Percentiles rank a stretch among this genome's conserved stretches.
phyloP scores from a whole-genome alignment of 2,888 invertebrate genomes.

The Galerucella nymphaeae region DNA sequence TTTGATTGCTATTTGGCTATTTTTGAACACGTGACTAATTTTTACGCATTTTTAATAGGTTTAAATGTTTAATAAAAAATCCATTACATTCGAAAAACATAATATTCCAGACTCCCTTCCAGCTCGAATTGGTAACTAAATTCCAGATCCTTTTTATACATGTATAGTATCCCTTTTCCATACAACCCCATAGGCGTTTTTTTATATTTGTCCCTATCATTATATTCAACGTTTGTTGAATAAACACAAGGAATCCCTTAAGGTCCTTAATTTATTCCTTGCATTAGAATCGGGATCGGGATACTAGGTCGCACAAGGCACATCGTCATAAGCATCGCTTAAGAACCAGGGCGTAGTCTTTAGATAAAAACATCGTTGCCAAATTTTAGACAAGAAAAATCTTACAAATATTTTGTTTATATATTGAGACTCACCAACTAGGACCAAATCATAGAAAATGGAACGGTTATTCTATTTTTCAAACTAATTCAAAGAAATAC shows the following conservation, averaged over 20 bases:
- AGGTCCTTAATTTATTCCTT: constrained; percentile 19
- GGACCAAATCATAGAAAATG: too few relatives aligned
- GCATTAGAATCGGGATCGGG: constrained; percentile 13
- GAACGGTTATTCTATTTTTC: too few relatives aligned
- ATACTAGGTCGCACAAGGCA: constrained; percentile 36
- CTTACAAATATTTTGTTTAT: too few relatives aligned
- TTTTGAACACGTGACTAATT: too few relatives aligned
- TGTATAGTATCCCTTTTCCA: not conserved
- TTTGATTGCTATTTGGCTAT: too few relatives aligned
- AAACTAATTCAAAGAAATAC: too few relatives aligned
- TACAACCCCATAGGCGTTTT: not conserved
- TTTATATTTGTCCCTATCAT: constrained; percentile 3
- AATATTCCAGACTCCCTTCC: too few relatives aligned
- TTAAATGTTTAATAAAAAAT: too few relatives aligned
- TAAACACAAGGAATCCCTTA: constrained; percentile 15
- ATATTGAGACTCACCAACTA: too few relatives aligned
- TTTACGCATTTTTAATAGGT: too few relatives aligned
- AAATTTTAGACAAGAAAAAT: not conserved
- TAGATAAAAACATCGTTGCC: constrained; percentile 5
- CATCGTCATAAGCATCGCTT: constrained; percentile 50
- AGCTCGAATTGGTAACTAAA: not conserved
- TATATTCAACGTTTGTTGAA: constrained; percentile 6
- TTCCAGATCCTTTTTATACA: not conserved
- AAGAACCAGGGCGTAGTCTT: constrained; percentile 59
- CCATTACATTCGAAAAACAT: too few relatives aligned